These are phyloP conservation scores for Octopus sinensis DNA, from an alignment of 1,140 invertebrate genomes.

Conservation along the genomic window DNA sequence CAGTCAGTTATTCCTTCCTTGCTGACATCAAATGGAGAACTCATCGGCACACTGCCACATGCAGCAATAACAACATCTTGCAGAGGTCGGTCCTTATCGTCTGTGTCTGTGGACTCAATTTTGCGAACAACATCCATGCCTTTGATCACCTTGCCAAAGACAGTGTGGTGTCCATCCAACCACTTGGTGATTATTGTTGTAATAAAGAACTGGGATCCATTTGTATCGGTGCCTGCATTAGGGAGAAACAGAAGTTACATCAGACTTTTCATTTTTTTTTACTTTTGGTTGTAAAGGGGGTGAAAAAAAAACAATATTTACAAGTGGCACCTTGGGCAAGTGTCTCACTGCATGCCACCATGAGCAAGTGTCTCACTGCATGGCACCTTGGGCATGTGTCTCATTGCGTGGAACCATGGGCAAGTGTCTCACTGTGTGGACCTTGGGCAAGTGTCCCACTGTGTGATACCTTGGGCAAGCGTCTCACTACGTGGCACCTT, in stretches of 20 bases:
- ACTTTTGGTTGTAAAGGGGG: no score
- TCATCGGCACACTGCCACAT: constrained; percentile 67
- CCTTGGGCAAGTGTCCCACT: no score
- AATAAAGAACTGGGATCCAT: constrained; percentile 58
- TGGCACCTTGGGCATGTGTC: no score
- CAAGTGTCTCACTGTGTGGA: no score
- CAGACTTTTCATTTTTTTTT: not conserved
- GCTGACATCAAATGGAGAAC: constrained; percentile 66
- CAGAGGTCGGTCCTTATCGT: constrained; percentile 70
- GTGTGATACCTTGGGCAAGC: no score
- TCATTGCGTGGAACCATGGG: no score
- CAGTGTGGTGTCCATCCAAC: constrained; percentile 90
- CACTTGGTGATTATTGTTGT: constrained; percentile 72
- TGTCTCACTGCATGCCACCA: no score
- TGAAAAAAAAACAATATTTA: no score
- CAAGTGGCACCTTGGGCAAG: no score
- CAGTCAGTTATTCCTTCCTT: not conserved
- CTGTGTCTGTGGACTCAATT: constrained; percentile 62
- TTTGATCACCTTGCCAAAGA: constrained; percentile 88
- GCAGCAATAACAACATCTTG: constrained; percentile 70
- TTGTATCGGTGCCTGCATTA: constrained; percentile 36
- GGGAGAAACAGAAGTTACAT: constrained; percentile 20
- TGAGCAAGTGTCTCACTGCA: no score
- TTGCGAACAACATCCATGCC: constrained; percentile 69
- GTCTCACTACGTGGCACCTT: no score